Percentiles rank a stretch among this genome's conserved stretches.
These are phyloP conservation scores for Dolichoris vasculosae DNA, from an alignment of 1,140 invertebrate species.

Conservation along the genomic window DNA sequence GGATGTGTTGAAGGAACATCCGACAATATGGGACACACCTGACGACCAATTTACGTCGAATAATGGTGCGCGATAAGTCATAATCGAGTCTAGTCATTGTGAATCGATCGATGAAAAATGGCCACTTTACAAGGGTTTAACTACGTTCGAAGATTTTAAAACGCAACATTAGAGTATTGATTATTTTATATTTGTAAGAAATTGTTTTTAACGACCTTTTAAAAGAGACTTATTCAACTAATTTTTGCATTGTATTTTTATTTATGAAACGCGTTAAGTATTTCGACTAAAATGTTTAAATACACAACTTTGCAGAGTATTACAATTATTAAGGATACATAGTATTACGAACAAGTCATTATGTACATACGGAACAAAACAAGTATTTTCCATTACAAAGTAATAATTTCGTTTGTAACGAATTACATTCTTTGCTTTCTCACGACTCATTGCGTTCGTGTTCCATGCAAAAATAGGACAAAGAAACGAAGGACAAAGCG, in stretches of 20 bases:
- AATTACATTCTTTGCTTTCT: not conserved
- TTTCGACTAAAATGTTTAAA: too few relatives aligned
- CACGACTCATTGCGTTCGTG: not conserved
- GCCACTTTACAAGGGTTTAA: not conserved
- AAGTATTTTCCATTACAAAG: not conserved
- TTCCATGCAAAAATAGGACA: not conserved
- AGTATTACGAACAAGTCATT: not conserved
- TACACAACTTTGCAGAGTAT: too few relatives aligned
- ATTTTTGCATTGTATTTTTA: too few relatives aligned
- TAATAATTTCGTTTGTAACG: not conserved
- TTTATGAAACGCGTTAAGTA: too few relatives aligned
- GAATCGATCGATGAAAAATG: not conserved
- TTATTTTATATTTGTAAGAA: too few relatives aligned
- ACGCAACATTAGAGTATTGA: too few relatives aligned
- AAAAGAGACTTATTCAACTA: too few relatives aligned
- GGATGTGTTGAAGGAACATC: too few relatives aligned
- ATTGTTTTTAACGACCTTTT: too few relatives aligned
- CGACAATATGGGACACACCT: conserved; percentile 1
- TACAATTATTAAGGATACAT: not conserved
- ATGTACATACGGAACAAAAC: not conserved
- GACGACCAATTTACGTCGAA: not conserved
- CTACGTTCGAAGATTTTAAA: too few relatives aligned
- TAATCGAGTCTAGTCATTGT: not conserved
- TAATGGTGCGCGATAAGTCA: not conserved
- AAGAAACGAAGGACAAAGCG: not conserved